These are phyloP conservation scores for Apantesis nais DNA, from an alignment of 2,888 invertebrate species.

Conservation along the genomic window DNA sequence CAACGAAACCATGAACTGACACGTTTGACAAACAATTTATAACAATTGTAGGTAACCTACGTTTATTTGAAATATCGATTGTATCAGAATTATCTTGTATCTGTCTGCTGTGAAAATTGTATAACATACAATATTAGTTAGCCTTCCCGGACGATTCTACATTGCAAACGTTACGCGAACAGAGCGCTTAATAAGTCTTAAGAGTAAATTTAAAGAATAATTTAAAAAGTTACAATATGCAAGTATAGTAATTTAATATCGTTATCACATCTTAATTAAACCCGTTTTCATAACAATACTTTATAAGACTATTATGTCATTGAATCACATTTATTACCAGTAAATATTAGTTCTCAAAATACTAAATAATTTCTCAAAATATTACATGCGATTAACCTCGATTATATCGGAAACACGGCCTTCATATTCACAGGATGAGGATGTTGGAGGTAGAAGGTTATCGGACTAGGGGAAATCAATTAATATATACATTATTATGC, in stretches of 20 bases:
- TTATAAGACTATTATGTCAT: background rate
- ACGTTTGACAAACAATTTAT: slow-evolving; percentile 67
- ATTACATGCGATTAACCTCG: background rate
- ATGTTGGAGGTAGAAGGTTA: slow-evolving; percentile 1
- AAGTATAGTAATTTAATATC: too few species aligned
- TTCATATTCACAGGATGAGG: slow-evolving; percentile 4
- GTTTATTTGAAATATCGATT: slow-evolving; percentile 46
- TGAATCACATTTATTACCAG: background rate
- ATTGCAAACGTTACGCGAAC: background rate
- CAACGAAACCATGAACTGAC: slow-evolving; percentile 60
- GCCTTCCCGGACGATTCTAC: background rate
- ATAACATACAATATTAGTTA: background rate
- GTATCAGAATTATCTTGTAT: slow-evolving; percentile 36
- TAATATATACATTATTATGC: background rate
- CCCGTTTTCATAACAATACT: background rate
- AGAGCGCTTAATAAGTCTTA: background rate
- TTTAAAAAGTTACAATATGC: background rate
- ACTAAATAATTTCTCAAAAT: background rate
- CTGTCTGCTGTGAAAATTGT: slow-evolving; percentile 13
- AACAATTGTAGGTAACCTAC: slow-evolving; percentile 52
- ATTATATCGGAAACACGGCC: slow-evolving; percentile 8
- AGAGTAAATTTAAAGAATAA: background rate
- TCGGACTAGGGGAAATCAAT: background rate
- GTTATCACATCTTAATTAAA: background rate
- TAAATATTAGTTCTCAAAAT: background rate